Evolutionary conservation across 2,113 vertebrate species (phyloP).

Genomic region (Indri indri): DNA sequence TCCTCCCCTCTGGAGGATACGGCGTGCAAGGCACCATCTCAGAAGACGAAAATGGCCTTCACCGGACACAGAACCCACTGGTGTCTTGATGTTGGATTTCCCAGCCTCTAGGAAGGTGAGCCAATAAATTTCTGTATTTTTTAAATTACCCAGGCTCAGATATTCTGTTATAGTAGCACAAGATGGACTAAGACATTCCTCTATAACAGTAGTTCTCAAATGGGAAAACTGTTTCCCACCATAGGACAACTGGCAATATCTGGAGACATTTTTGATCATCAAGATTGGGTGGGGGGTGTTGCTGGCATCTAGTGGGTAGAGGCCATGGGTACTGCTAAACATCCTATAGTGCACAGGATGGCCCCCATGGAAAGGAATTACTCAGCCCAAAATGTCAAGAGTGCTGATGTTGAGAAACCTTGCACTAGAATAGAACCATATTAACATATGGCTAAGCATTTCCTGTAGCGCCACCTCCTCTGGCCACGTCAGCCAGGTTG

Average conservation of each 20-base stretch:
- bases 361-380: background rate
- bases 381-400: too few species aligned
- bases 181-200: background rate
- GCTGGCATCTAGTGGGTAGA: background rate
- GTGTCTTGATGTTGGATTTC: background rate
- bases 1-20: background rate
- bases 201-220: background rate
- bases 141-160: background rate
- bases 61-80: background rate
- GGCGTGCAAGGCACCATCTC: background rate
- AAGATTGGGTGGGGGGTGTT: background rate
- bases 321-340: background rate
- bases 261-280: background rate
- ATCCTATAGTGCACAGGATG: too few species aligned
- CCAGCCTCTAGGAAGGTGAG: background rate
- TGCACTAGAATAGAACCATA: background rate
- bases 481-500: accelerated
- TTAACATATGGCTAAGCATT: background rate
- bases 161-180: background rate
- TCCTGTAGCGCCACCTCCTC: background rate
- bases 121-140: background rate
- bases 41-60: background rate
- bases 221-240: background rate
- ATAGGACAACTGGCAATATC: accelerated
- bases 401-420: background rate